Percentiles rank a stretch among this genome's conserved stretches.
Evolutionary conservation across 1,140 invertebrate species (phyloP).

Genomic region (Drosophila willistoni): DNA sequence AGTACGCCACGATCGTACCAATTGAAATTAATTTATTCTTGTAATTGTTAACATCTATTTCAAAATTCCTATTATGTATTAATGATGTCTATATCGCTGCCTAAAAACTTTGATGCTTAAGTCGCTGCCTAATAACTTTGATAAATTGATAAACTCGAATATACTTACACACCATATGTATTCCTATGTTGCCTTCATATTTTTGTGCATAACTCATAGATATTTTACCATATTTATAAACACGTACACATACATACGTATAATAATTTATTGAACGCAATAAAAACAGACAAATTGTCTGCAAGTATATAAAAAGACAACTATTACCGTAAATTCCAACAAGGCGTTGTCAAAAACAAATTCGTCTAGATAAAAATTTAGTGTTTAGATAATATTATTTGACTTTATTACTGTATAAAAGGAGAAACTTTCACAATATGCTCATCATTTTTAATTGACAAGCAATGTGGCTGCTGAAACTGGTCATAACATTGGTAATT

Average conservation of each 20-base stretch:
- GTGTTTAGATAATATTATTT: background rate
- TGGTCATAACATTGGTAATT: slow-evolving; percentile 56
- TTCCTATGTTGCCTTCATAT: slow-evolving; percentile 68
- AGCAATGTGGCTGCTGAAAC: slow-evolving; percentile 42
- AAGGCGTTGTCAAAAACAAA: slow-evolving; percentile 13
- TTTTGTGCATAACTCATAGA: slow-evolving; percentile 46
- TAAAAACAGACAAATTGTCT: slow-evolving; percentile 41
- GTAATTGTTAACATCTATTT: background rate
- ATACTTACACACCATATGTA: slow-evolving; percentile 33
- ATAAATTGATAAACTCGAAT: background rate
- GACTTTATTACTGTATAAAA: slow-evolving; percentile 24
- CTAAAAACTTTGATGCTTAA: background rate
- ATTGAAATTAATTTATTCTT: background rate
- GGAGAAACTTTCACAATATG: slow-evolving; percentile 24
- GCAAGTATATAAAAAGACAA: slow-evolving; percentile 35
- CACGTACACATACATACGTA: slow-evolving; percentile 21
- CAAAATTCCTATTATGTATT: background rate
- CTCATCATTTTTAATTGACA: slow-evolving; percentile 57
- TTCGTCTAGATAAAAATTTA: slow-evolving; percentile 6
- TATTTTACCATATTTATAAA: slow-evolving; percentile 53
- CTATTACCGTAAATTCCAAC: background rate
- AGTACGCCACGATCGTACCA: background rate
- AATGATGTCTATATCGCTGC: background rate
- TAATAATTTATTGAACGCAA: slow-evolving; percentile 59
- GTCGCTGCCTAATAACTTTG: background rate